Base-by-base conservation (phyloP, 2,797 vertebrate genomes). In the Eulemur rubriventer region DNA sequence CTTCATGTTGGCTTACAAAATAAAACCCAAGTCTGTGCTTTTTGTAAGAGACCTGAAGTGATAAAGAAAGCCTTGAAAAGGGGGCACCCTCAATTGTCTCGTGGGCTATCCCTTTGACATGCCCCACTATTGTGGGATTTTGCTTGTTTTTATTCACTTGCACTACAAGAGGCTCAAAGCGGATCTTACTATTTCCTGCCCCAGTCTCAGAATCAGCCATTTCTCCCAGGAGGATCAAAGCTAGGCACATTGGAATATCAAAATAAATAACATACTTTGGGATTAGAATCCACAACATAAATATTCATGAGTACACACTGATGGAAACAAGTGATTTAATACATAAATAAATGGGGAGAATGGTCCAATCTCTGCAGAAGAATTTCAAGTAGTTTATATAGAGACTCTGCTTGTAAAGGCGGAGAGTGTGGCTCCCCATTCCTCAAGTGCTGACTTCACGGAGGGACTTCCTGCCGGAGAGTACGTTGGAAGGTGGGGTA, bases 71-170 rank as follows among this genome's bases (percentile, higher is more conserved):
- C 16, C 17, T 28, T 1, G 28, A 4, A 20, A 6, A 33, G 38
- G 4, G 12, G 33, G 7, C 24, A 13, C 7, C 35, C 55, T 41
- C 55, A 46, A 0, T 16, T 16, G 0, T 20, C 38, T 61, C 10
- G 6, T 4, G 20, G 30, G 28, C 48, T 18, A 3, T 41, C 38
- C 18, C 10, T 33, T 3, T 41, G 43, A 22, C 1, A 0, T 9
- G 12, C 1, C n/a, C 18, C 10, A 0, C 75, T 8, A 1, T 20
- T 1, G 12, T 38, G 67, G 69, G 59, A 11, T 35, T 33, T 69
- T 43, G 43, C 4, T n/a, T 43, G 35, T 76, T 95, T 50, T 43
- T 85, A 20, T 0, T 80, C 24, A 7, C 18, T 52, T 85, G 46
- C 30, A 22, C 10, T 46, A 1, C 13, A n/a, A 61, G 41, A 70